Evolutionary conservation across 1,140 invertebrate genomes (phyloP).

Genomic region (Leucophenga varia): DNA sequence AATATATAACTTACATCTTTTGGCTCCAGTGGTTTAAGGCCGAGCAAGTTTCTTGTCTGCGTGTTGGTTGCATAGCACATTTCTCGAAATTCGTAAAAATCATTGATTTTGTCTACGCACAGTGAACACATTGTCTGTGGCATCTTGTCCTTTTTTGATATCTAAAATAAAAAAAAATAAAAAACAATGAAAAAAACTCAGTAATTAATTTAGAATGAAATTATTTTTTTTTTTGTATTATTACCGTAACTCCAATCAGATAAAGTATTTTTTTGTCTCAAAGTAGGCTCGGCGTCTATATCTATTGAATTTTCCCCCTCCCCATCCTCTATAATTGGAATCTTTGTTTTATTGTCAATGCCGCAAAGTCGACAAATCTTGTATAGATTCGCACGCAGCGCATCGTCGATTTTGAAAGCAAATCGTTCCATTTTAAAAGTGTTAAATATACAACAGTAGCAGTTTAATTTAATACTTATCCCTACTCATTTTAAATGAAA

Average conservation of each 20-base stretch:
- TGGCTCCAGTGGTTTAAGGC: constrained; percentile 42
- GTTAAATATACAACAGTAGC: neutral
- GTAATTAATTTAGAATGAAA: no score
- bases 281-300: constrained; percentile 36
- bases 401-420: constrained; percentile 51
- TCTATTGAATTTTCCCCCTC: no score
- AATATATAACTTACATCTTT: constrained; percentile 19
- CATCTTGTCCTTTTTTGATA: constrained; percentile 61
- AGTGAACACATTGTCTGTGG: constrained; percentile 62
- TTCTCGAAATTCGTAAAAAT: constrained; percentile 62
- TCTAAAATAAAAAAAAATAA: constrained; percentile 55
- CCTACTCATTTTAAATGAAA: no score
- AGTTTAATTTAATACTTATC: no score
- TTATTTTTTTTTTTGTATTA: no score
- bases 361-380: constrained; percentile 54
- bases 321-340: constrained; percentile 27
- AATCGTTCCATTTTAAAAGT: constrained; percentile 45
- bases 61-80: constrained; percentile 61
- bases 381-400: constrained; percentile 44
- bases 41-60: constrained; percentile 58
- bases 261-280: constrained; percentile 42
- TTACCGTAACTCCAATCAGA: constrained; percentile 41
- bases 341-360: constrained; percentile 50
- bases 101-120: constrained; percentile 64
- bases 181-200: no score